Conservation (phyloP, 2,113 vertebrate genomes). For the Myanophis thanlyinensis region DNA sequence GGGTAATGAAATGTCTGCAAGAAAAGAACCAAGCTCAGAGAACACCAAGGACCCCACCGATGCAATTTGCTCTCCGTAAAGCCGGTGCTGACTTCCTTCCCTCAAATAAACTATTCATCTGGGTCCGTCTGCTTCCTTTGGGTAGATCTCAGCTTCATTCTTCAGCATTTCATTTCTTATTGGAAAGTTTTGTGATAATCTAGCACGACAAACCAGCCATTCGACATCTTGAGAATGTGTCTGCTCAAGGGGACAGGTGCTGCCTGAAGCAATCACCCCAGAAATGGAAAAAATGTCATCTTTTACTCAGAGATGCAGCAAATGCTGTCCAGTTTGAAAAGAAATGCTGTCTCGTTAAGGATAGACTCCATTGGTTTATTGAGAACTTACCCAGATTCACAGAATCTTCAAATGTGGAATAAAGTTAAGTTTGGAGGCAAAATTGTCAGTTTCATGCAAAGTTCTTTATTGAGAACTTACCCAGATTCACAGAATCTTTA, state of each 20-base stretch:
- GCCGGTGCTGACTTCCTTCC: neutral
- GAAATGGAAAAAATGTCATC: neutral
- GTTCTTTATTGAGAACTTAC: neutral
- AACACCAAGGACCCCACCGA: neutral
- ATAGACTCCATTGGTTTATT: neutral
- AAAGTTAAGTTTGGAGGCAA: neutral
- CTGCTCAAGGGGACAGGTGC: neutral
- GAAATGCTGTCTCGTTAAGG: neutral
- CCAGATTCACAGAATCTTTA: neutral
- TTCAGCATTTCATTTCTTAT: neutral
- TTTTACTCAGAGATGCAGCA: neutral
- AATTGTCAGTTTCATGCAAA: neutral
- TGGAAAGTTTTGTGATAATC: neutral
- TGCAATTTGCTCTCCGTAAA: accelerated
- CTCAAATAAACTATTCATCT: neutral
- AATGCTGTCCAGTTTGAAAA: neutral
- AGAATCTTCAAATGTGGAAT: neutral
- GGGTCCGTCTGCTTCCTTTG: neutral
- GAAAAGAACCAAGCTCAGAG: neutral
- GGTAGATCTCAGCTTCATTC: too few species aligned
- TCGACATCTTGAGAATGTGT: neutral
- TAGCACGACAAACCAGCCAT: neutral
- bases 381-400: neutral
- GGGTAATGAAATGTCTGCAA: neutral
- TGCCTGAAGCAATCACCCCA: neutral